Base-by-base conservation (phyloP, 2,113 vertebrate genomes). In the Festucalex cinctus region DNA sequence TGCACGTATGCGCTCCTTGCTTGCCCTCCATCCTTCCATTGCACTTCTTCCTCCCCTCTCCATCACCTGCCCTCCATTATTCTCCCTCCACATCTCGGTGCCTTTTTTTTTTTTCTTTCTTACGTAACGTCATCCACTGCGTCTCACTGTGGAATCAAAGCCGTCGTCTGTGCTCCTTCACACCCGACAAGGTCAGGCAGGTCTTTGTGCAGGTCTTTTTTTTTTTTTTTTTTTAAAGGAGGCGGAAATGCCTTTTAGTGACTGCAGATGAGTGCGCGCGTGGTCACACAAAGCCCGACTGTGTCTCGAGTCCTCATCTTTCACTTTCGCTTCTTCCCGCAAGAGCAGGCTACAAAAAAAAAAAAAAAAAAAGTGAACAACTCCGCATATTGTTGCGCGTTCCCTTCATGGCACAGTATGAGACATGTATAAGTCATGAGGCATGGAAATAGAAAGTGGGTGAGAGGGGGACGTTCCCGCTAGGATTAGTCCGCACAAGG, bases 191-290 rank as follows among this genome's bases (percentile, higher is more conserved):
- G 69, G 51, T 89, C 86, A 90, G 79, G 57, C 81, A 58, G 9
- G 70, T 77, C 88, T 85, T 88, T 90, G 86, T 90, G 76, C 70
- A 4, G 3, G 20, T 66, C 57, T 83, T 8, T 51, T 83, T 83
- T 32, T 32, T 32, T 32, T 53, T 83, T n/a, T 51, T 83, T 83
- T 83, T n/a, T 51, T 83, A 82, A 84, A 83, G 80, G 82, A 82
- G 81, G 80, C 78, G 87, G 87, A 89, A 88, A 88, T 70, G 67
- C 82, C 69, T 80, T 54, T 86, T 76, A 82, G 68, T 85, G 84
- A 74, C 88, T 86, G 86, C 89, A 86, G 88, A 88, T 90, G 89
- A 81, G 78, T 72, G 44, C 14, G 17, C 17, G 16, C 14, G 17
- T 28, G 64, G 67, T 53, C 53, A 28, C n/a, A 90, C 89, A 90